Evolutionary conservation across 2,888 invertebrate genomes (phyloP).

Genomic region (Thecocarcelia acutangulata): DNA sequence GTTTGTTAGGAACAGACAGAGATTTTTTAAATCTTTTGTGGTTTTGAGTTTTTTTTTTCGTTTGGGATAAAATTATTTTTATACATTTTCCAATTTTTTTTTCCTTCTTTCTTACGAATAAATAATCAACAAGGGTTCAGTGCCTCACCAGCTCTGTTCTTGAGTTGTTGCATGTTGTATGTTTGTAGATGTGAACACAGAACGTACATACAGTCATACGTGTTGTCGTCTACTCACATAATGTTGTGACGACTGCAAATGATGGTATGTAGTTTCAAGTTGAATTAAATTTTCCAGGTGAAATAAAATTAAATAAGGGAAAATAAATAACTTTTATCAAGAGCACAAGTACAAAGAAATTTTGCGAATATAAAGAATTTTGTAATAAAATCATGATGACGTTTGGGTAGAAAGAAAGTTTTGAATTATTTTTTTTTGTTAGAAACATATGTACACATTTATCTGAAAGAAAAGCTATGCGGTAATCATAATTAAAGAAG

Average conservation of each 20-base stretch:
- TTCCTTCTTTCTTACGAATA: slow-evolving; percentile 8
- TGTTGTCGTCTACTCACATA: not conserved
- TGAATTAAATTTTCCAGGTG: slow-evolving; percentile 61
- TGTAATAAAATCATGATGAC: not conserved
- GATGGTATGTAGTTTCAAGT: slow-evolving; percentile 50
- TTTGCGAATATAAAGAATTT: slow-evolving; percentile 18
- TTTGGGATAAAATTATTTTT: slow-evolving; percentile 57
- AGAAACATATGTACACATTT: too few species aligned
- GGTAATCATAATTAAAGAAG: too few species aligned
- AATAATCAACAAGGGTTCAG: slow-evolving; percentile 56
- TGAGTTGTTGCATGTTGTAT: slow-evolving; percentile 11
- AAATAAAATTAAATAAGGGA: slow-evolving; percentile 63
- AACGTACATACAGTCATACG: not conserved
- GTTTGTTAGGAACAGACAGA: slow-evolving; percentile 63
- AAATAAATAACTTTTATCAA: slow-evolving; percentile 51
- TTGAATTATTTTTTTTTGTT: not conserved
- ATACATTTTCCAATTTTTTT: slow-evolving; percentile 11
- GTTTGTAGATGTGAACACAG: too few species aligned
- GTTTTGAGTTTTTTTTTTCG: slow-evolving; percentile 51
- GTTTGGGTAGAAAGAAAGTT: slow-evolving; percentile 6
- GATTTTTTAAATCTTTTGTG: slow-evolving; percentile 66
- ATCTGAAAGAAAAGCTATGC: not conserved
- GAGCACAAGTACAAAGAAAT: slow-evolving; percentile 14
- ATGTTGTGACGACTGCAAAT: slow-evolving; percentile 44
- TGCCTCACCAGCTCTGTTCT: slow-evolving; percentile 43